Base-by-base conservation (phyloP, 2,113 vertebrate species). In the Aegotheles bennettii region DNA sequence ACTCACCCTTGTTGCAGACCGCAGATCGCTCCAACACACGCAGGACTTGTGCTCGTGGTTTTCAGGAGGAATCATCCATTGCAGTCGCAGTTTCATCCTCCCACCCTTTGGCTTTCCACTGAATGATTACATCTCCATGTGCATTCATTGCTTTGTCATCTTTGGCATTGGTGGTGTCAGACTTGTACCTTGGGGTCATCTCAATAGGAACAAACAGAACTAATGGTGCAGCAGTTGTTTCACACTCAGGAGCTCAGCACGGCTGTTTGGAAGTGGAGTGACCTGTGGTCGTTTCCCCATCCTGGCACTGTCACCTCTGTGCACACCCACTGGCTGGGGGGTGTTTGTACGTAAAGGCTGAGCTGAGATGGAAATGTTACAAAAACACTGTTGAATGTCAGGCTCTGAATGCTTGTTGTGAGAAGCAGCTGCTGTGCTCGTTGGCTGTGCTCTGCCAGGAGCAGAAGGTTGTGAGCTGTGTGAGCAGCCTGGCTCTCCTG, bases 221-320 rank as follows among this genome's bases (percentile, higher is more conserved):
- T 45, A 47, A 5, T 31, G 63, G 13, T 67, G 25, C 38, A 36
- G 0, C 59, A 4, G 21, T 15, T 38, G 54, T 18, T 65, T n/a
- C 17, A 10, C 17, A 5, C 48, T 45, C n/a, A 9, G 13, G 2
- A 19, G 0, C 29, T 67, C 21, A 19, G 5, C 1, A 0, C 6
- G 54, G 38, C 51, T 40, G 4, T 38, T n/a, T 13, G 59, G 20
- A 38, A 38, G 29, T 18, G 6, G 38, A 19, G 17, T 50, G 33
- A 18, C 11, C 13, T 36, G 29, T 35, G 33, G 33, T 67, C 21
- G 50, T 53, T 61, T 67, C 82, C 47, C 89, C 40, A 0, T 79
- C 35, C 61, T 60, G 48, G 3, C 9, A 0, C 76, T 28, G 43
- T 35, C 4, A 25, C 47, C 16, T 63, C 56, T 11, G 29, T 67